Evolutionary conservation across 2,888 invertebrate genomes (phyloP), one percentile per base, ranked within the genome.

Genomic region (Nomada hirtipes): DNA sequence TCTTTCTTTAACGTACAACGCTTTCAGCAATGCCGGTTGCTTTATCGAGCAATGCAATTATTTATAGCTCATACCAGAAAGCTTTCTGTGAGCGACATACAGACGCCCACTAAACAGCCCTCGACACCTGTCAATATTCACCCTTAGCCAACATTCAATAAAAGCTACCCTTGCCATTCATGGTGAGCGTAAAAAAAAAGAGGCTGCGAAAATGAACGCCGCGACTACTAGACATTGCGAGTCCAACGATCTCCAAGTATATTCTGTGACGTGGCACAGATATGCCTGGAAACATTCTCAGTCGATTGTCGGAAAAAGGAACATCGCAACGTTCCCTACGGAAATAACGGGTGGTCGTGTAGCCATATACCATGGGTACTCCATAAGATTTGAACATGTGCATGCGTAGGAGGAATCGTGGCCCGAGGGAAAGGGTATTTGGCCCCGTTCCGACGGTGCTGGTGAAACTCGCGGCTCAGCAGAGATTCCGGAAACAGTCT

Each of bases 271-370:
- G 47, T 20, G 61, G 15, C 29, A 42, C 9, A 13, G 52, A 29
- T 20, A 36, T 68, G n/a, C 52, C 18, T 26, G 20, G 29, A 15
- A 50, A 64, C 47, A 44, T 71, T 47, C n/a, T 65, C 53, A n/a
- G 64, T 18, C 64, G 50, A 59, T 76, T 57, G 47, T 23, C 18
- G 42, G 42, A 64, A 70, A 53, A 75, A 70, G 75, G 53, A 60
- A 47, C 53, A 53, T 55, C 15, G 2, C 68, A 9, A 26, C 20
- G 69, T 42, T 79, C 79, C 69, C 75, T 60, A 55, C 60, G 70
- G 79, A 79, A 79, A 70, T 79, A 79, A 79, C 64, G 57, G 55
- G 42, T 52, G 59, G 55, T 29, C 53, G 36, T 64, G 68, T 78
- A 63, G 23, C 57, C n/a, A 68, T 61, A 73, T 67, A 63, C 73